Conservation (phyloP, 2,888 invertebrate species). For the Chydorus sphaericus region DNA sequence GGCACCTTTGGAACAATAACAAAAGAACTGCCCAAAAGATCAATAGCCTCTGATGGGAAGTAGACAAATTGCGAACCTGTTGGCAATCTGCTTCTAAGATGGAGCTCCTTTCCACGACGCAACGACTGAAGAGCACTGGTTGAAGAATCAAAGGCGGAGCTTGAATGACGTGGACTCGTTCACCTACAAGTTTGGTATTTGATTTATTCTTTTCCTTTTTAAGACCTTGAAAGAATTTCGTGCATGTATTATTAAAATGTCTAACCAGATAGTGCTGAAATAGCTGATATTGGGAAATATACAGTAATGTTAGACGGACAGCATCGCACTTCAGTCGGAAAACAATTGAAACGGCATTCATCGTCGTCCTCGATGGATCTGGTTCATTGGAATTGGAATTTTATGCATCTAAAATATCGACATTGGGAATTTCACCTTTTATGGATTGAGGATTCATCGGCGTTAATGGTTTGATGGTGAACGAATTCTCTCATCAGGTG, state of each 20-base stretch:
- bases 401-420: too few relatives aligned
- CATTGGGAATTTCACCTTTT: conserved; percentile 7
- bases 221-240: neutral
- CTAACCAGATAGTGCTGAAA: conserved; percentile 6
- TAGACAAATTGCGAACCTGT: neutral
- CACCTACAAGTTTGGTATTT: neutral
- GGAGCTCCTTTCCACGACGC: neutral
- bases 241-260: neutral
- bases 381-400: neutral
- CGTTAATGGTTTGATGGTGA: neutral
- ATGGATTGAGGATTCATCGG: neutral
- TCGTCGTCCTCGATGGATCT: neutral
- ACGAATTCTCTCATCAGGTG: too few relatives aligned
- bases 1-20: too few relatives aligned
- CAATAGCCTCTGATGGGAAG: too few relatives aligned
- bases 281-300: conserved; percentile 12
- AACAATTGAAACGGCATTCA: neutral
- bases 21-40: too few relatives aligned
- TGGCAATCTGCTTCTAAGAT: conserved; percentile 10
- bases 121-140: neutral
- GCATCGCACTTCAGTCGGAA: neutral
- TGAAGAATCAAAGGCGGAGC: conserved; percentile 5
- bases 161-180: conserved; percentile 10
- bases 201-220: neutral
- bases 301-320: conserved; percentile 7